Base-by-base conservation (phyloP, 1,140 invertebrate genomes). In the Aphis craccivora region DNA sequence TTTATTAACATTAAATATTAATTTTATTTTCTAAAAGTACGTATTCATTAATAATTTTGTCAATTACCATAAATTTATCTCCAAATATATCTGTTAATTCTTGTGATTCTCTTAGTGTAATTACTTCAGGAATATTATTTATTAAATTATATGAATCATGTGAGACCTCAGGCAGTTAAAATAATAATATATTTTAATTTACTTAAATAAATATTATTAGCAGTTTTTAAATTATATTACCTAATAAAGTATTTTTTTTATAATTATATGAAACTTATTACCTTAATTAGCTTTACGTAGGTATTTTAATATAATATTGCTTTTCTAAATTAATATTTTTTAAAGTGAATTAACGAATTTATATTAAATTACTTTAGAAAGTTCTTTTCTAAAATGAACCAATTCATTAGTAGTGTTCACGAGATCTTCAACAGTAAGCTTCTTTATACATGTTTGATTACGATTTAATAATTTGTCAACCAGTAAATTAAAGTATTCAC, bases 41-140 rank as follows among this genome's bases (percentile, higher is more conserved):
- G 7, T 25, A 22, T 40, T 83, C 37, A 83, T 37, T 83, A 1
- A 37, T 2, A 1, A 83, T 83, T 37, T 83, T 0, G 18, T 83
- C 1, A 37, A 18, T 84, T 84, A 92, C 91, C 48, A 55, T 51
- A 25, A 92, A 30, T 51, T 11, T 25, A 53, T 86, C 37, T 40
- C 84, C 84, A 55, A 20, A 11, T 22, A 45, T 43, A 84, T 94
- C 94, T 9, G 94, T 94, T 18, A 94, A 20, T 8, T 94, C 93
- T 90, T 94, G 94, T 30, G 94, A 76, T 35, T 94, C 81, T 55
- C 30, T 40, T 8, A 94, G 20, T 51, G 88, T 94, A 43, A 94
- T 84, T 37, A 91, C 48, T 86, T 94, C 93, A 53, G 94, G 90
- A 43, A 86, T 84, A 8, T 9, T 2, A 55, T 40, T 55, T 60